These are phyloP conservation scores for Ennomos erosarius DNA, from an alignment of 2,888 invertebrate genomes.

Conservation along the genomic window DNA sequence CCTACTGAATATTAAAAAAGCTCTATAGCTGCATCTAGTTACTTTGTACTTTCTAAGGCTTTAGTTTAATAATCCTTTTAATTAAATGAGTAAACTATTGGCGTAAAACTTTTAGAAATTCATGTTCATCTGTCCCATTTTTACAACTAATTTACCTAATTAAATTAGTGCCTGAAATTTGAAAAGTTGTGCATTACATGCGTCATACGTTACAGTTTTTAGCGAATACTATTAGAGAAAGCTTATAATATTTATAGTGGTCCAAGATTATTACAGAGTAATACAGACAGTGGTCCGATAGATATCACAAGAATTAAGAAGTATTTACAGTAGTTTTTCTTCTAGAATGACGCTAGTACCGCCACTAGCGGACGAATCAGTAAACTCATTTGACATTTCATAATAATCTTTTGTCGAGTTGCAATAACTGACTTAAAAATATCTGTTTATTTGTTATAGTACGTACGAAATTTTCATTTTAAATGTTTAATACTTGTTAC, in stretches of 20 bases:
- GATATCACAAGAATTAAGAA: constrained; percentile 37
- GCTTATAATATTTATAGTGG: constrained; percentile 44
- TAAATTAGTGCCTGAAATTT: constrained; percentile 29
- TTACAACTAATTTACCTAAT: constrained; percentile 23
- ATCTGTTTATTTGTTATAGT: neutral
- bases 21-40: constrained; percentile 13
- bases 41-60: neutral
- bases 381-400: neutral
- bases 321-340: constrained; percentile 19
- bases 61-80: neutral
- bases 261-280: constrained; percentile 39
- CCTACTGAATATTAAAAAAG: constrained; percentile 36
- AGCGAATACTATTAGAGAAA: constrained; percentile 38
- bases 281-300: constrained; percentile 42
- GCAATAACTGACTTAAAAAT: no score
- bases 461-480: neutral
- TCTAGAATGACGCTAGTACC: constrained; percentile 3
- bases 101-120: constrained; percentile 10
- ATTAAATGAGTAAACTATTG: neutral
- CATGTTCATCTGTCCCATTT: constrained; percentile 39
- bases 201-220: constrained; percentile 34
- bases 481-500: no score
- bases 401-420: no score
- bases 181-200: constrained; percentile 51
- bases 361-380: neutral